A percentile compares a stretch with the other conserved stretches of the same genome.
Evolutionary conservation across 2,113 vertebrate species (phyloP).

Genomic region (Entelurus aequoreus): DNA sequence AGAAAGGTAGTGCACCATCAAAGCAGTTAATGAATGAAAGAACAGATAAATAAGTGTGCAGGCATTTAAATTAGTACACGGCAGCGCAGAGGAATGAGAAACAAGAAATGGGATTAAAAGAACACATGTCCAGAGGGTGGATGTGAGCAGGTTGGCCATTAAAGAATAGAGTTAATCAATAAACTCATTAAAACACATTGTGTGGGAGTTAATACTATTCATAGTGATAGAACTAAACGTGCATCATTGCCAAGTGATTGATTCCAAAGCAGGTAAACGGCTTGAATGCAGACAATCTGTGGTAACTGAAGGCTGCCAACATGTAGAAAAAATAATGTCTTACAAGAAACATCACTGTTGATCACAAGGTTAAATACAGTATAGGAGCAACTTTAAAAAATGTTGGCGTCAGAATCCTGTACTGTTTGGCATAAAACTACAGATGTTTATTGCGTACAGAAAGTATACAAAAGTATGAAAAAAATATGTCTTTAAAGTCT

Average conservation of each 20-base stretch:
- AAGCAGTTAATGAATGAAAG: constrained; percentile 41
- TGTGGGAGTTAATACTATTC: constrained; percentile 17
- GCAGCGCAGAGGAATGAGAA: constrained; percentile 22
- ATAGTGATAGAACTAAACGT: constrained; percentile 16
- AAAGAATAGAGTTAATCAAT: constrained; percentile 41
- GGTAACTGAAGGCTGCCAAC: background rate
- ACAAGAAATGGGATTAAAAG: constrained; percentile 15
- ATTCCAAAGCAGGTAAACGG: background rate
- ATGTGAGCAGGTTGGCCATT: constrained; percentile 28
- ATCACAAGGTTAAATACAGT: background rate
- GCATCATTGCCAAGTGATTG: constrained; percentile 22
- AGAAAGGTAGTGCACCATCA: constrained; percentile 37
- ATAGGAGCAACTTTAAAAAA: too few relatives aligned
- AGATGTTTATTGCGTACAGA: too few relatives aligned
- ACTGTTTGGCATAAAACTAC: too few relatives aligned
- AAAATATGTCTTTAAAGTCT: too few relatives aligned
- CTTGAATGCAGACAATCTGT: background rate
- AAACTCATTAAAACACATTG: constrained; percentile 26
- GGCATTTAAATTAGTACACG: constrained; percentile 36
- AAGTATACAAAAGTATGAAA: too few relatives aligned
- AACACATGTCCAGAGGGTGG: constrained; percentile 24
- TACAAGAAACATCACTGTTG: background rate
- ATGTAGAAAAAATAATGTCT: background rate
- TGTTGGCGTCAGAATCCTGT: too few relatives aligned
- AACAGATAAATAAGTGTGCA: constrained; percentile 48